Percentiles rank a stretch among this genome's conserved stretches.
Conservation (phyloP, 2,888 invertebrate species). For the Cosmorhoe ocellata region DNA sequence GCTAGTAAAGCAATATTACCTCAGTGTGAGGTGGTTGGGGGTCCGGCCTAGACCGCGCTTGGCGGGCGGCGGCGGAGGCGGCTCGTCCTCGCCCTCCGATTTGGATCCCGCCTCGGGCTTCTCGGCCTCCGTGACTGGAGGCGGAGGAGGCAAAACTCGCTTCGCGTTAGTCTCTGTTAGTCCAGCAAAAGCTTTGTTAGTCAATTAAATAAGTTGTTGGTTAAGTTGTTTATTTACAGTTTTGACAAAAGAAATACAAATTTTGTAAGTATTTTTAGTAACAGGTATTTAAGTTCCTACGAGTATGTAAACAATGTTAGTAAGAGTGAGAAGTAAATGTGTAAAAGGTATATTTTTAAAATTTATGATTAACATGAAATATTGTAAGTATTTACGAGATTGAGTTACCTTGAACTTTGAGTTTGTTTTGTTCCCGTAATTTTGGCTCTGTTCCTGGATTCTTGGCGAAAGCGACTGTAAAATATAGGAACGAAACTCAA, state of each 20-base stretch:
- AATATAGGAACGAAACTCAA: conserved; percentile 14
- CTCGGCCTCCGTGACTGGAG: conserved; percentile 72
- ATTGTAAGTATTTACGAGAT: conserved; percentile 21
- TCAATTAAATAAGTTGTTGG: too few species aligned
- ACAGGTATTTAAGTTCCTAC: too few species aligned
- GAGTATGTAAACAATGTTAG: too few species aligned
- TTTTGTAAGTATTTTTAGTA: too few species aligned
- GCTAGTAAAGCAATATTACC: conserved; percentile 62
- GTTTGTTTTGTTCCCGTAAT: conserved; percentile 24
- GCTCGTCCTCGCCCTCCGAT: conserved; percentile 93
- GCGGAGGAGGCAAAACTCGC: conserved; percentile 51
- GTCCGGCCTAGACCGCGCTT: conserved; percentile 91
- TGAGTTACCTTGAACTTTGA: conserved; percentile 25
- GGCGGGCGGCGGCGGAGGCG: conserved; percentile 84
- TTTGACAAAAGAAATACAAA: too few species aligned
- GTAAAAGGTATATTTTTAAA: background rate
- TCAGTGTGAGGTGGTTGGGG: conserved; percentile 95
- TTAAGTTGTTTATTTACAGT: too few species aligned
- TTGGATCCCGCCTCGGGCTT: conserved; percentile 87
- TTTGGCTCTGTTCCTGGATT: conserved; percentile 22
- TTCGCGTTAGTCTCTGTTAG: conserved; percentile 50
- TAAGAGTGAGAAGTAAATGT: background rate
- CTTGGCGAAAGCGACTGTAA: conserved; percentile 24
- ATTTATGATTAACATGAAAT: background rate
- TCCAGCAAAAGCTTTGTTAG: conserved; percentile 25